Conservation (phyloP, 2,888 invertebrate genomes). For the Macroteleia sp. region DNA sequence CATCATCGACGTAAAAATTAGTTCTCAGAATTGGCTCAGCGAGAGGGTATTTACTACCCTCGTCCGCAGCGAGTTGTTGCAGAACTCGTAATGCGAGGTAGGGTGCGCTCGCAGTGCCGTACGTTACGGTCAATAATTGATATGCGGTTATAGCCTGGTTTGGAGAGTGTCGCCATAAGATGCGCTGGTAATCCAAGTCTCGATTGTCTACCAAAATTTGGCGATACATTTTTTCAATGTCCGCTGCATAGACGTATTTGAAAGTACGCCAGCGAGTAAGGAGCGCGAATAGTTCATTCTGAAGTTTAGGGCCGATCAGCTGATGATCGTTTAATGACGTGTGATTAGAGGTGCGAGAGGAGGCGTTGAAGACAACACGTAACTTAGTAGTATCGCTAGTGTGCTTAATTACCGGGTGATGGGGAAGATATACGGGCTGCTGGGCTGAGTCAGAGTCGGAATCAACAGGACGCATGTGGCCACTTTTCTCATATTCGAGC, state of each 20-base stretch:
- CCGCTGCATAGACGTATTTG: background rate
- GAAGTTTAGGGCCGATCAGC: background rate
- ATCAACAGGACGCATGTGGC: background rate
- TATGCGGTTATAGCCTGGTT: background rate
- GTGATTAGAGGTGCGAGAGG: background rate
- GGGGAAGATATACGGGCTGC: background rate
- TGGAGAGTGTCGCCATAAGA: background rate
- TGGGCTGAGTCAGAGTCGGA: background rate
- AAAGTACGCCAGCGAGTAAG: background rate
- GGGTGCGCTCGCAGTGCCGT: conserved; percentile 25
- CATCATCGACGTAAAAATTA: conserved; percentile 29
- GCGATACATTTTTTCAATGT: conserved; percentile 5
- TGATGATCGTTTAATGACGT: background rate
- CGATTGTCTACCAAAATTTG: background rate
- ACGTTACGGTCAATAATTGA: conserved; percentile 19
- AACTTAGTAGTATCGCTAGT: background rate
- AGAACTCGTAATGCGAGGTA: conserved; percentile 22
- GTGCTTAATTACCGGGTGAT: background rate
- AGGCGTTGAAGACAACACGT: background rate
- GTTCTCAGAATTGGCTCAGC: background rate
- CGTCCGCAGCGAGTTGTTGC: conserved; percentile 28
- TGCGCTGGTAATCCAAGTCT: background rate
- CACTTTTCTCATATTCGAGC: background rate
- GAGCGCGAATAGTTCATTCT: background rate
- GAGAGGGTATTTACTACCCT: conserved; percentile 11